phyloP scores from a whole-genome alignment of 2,888 invertebrate genomes.

The Calameuta filiformis region DNA sequence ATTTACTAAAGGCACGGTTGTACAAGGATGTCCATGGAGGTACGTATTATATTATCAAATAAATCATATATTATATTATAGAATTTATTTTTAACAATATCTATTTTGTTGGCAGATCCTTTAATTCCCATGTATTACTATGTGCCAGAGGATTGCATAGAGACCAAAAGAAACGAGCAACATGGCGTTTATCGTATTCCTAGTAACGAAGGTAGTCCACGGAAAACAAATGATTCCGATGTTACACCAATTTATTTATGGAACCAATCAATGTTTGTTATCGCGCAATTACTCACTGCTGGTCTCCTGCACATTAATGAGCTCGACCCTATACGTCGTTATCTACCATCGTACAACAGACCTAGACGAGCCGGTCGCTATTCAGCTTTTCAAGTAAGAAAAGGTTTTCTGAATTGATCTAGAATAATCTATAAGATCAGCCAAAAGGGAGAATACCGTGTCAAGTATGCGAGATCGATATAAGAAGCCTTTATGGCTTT shows the following conservation, averaged over 20 bases:
- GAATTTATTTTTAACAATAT: slow-evolving; percentile 12
- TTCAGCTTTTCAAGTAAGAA: slow-evolving; percentile 93
- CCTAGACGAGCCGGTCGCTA: slow-evolving; percentile 93
- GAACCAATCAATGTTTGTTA: slow-evolving; percentile 96
- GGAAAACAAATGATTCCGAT: slow-evolving; percentile 44
- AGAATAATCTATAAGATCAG: neutral
- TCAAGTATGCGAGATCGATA: neutral
- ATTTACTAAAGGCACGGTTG: slow-evolving; percentile 82
- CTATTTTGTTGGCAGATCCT: slow-evolving; percentile 73
- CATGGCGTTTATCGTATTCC: slow-evolving; percentile 75
- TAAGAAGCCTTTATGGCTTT: slow-evolving; percentile 11
- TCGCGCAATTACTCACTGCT: slow-evolving; percentile 90
- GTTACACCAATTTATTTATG: slow-evolving; percentile 68
- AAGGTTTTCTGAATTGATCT: slow-evolving; percentile 9
- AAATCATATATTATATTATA: slow-evolving; percentile 1
- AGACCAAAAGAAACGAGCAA: slow-evolving; percentile 77
- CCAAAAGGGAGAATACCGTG: neutral
- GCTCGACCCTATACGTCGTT: slow-evolving; percentile 93
- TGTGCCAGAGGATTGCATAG: slow-evolving; percentile 79
- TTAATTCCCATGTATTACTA: slow-evolving; percentile 95
- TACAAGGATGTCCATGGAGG: slow-evolving; percentile 85
- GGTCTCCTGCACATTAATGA: slow-evolving; percentile 93
- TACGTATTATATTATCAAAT: slow-evolving; percentile 50
- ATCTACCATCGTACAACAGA: slow-evolving; percentile 94
- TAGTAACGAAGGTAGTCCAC: slow-evolving; percentile 70